These are phyloP conservation scores for Odontocolon sp. DNA, from an alignment of 2,888 invertebrate species.

Conservation along the genomic window DNA sequence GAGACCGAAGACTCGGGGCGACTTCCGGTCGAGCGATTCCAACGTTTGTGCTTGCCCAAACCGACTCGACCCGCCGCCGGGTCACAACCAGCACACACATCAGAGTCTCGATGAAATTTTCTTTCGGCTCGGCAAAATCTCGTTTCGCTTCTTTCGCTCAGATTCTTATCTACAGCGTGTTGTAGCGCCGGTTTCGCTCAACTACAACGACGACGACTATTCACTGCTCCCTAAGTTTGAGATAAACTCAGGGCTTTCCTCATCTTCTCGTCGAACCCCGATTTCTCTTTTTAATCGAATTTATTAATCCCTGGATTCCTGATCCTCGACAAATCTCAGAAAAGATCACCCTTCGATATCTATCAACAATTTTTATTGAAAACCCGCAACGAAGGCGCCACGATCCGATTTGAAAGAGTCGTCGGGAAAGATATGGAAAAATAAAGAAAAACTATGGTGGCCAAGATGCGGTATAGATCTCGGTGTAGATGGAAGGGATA, in stretches of 20 bases:
- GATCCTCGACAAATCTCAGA: no score
- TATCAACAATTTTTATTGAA: no score
- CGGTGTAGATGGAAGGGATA: background rate
- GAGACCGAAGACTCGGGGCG: constrained; percentile 70
- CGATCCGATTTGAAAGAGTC: no score
- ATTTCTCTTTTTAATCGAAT: no score
- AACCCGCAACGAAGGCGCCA: no score
- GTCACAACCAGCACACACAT: constrained; percentile 6
- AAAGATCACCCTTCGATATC: no score
- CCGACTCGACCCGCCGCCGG: constrained; percentile 16
- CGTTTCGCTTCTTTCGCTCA: constrained; percentile 55
- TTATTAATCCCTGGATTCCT: no score
- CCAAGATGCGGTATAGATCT: background rate
- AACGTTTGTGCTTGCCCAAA: constrained; percentile 44
- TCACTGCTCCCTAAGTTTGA: constrained; percentile 4
- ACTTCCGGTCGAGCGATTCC: constrained; percentile 68
- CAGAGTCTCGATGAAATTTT: constrained; percentile 48
- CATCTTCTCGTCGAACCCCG: no score
- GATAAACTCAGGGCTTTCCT: background rate
- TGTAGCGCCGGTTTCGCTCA: background rate
- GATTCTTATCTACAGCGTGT: constrained; percentile 40
- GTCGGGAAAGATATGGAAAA: constrained; percentile 4
- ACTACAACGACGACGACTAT: constrained; percentile 21
- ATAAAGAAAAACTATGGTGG: background rate
- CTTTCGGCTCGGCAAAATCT: constrained; percentile 56